phyloP scores from a whole-genome alignment of 2,888 invertebrate genomes.

The Lypha dubia region DNA sequence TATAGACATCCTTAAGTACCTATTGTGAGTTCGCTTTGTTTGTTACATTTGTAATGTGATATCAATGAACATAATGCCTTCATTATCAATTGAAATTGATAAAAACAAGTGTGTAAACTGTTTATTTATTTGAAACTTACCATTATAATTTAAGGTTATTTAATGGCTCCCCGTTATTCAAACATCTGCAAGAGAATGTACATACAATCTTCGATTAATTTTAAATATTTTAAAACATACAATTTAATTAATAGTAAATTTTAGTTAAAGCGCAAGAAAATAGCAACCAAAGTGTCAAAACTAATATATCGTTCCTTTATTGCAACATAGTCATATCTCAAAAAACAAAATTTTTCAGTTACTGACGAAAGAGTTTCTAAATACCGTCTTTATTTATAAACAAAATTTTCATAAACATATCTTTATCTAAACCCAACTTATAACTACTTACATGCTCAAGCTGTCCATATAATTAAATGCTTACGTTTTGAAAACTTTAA shows the following conservation, averaged over 20 bases:
- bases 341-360: too few species aligned
- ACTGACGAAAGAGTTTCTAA: too few species aligned
- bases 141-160: neutral
- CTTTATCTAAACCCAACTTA: too few species aligned
- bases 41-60: slow-evolving; percentile 79
- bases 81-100: slow-evolving; percentile 66
- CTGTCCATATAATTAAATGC: too few species aligned
- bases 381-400: too few species aligned
- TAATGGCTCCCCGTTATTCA: neutral
- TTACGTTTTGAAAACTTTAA: too few species aligned
- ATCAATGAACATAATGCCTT: slow-evolving; percentile 77
- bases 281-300: too few species aligned
- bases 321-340: too few species aligned
- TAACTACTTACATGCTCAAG: too few species aligned
- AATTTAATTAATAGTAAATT: neutral
- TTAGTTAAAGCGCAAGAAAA: too few species aligned
- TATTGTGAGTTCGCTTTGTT: slow-evolving; percentile 76
- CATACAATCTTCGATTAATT: neutral
- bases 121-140: neutral
- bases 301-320: too few species aligned
- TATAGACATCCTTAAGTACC: slow-evolving; percentile 78
- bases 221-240: neutral
- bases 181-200: neutral
- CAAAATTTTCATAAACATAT: too few species aligned
- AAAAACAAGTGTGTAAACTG: neutral